Base-by-base conservation (phyloP, 1,140 invertebrate genomes). In the Neodiprion pinetum region DNA sequence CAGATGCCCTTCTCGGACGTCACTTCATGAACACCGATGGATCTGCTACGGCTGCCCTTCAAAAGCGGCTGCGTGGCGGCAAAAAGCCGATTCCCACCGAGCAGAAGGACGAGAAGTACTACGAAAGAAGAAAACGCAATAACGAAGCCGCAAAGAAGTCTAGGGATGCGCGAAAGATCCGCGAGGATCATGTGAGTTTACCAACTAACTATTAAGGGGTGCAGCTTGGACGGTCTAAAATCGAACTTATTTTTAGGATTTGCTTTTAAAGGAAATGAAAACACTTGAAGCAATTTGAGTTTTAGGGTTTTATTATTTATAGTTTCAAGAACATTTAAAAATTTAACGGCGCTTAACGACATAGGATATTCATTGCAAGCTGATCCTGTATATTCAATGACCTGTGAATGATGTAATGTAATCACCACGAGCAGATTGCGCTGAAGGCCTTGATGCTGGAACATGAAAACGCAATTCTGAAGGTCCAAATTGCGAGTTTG, bases 111-210 rank as follows among this genome's bases (percentile, higher is more conserved):
- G 93, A 93, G 40, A 96, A 96, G 84, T 97, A 98, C 87, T 97
- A 93, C 81, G 96, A 97, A 84, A 88, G 95, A 66, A 89, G 96
- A 77, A 92, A 94, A 84, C 90, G 95, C 2, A 98, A 97, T 87
- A 98, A 98, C 86, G 91, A 95, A 81, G 96, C 96, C 0, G 96
- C 96, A 0, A 98, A 97, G 87, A 96, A 96, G 82, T 96, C 95
- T 0, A 88, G 96, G 53, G 96, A 97, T 85, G 94, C 95, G 0
- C 89, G 96, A 48, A 93, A 96, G 84, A 91, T 95, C 67, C 89
- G 96, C 67, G 96, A 97, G 88, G 95, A 96, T 86, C 93, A 95
- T 85, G 94, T 96, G 82, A 87, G 85, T 75, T 48, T 72, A 48
- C 23, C 73, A 61, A 61, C n/a, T 40, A 40, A 40, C 5, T 40